A percentile compares a stretch with the other conserved stretches of the same genome.
Conservation (phyloP, 2,797 vertebrate species). For the Ispidina lecontei region DNA sequence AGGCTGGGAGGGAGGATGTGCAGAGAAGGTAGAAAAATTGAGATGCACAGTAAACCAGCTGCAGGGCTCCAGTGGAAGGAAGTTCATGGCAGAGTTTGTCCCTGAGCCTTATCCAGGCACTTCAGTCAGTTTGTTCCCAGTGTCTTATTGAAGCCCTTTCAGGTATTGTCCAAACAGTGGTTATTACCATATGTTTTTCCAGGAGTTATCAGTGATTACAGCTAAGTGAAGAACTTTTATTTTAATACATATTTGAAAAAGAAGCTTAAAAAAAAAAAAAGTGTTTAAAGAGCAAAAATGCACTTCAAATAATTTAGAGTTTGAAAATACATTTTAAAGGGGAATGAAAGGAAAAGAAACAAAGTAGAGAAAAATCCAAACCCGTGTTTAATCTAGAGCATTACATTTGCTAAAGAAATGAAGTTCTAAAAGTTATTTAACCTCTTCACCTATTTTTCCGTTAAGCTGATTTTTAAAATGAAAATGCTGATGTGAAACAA, state of each 20-base stretch:
- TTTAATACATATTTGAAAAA: background rate
- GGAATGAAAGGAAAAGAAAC: slow-evolving; percentile 29
- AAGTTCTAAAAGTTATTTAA: slow-evolving; percentile 38
- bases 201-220: background rate
- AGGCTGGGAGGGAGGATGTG: background rate
- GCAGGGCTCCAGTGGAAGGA: background rate
- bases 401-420: slow-evolving; percentile 35
- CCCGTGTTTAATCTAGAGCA: slow-evolving; percentile 1
- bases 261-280: background rate
- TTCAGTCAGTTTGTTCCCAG: background rate
- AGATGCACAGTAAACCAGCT: background rate
- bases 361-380: slow-evolving; percentile 11
- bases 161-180: background rate
- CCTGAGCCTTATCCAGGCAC: background rate
- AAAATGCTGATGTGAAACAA: slow-evolving; percentile 18
- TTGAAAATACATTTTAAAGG: slow-evolving; percentile 28
- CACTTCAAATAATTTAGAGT: slow-evolving; percentile 17
- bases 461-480: slow-evolving; percentile 14
- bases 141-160: background rate
- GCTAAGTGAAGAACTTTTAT: background rate
- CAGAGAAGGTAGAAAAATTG: background rate
- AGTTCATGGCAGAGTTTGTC: background rate
- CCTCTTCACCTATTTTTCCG: slow-evolving; percentile 28
- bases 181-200: background rate
- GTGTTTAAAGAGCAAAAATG: slow-evolving; percentile 21